Evolutionary conservation across 2,888 invertebrate species (phyloP).

Genomic region (Meiosimyza platycephala): DNA sequence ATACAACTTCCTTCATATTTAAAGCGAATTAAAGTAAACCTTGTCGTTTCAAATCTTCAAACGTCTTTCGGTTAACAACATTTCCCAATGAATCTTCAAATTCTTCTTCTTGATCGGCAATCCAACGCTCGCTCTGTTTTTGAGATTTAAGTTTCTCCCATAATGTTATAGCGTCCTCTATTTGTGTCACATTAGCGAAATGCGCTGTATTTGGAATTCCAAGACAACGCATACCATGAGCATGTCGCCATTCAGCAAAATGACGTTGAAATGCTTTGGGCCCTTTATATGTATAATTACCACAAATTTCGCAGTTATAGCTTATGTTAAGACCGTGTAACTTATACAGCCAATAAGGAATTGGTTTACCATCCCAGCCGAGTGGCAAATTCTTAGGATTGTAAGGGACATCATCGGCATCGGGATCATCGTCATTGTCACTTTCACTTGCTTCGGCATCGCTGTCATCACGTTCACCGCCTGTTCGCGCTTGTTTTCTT

Average conservation of each 20-base stretch:
- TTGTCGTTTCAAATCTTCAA: slow-evolving; percentile 97
- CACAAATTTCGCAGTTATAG: slow-evolving; percentile 99
- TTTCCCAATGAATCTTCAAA: slow-evolving; percentile 99
- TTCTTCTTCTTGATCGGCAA: slow-evolving; percentile 97
- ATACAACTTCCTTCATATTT: background rate
- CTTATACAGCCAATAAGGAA: slow-evolving; percentile 99
- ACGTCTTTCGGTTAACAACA: slow-evolving; percentile 98
- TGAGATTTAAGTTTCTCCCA: slow-evolving; percentile 98
- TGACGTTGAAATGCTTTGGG: slow-evolving; percentile 99
- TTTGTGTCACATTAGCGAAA: slow-evolving; percentile 99
- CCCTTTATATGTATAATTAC: slow-evolving; percentile 97
- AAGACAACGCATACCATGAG: slow-evolving; percentile 96
- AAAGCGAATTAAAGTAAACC: slow-evolving; percentile 82
- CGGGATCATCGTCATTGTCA: slow-evolving; percentile 82
- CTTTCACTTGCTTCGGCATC: slow-evolving; percentile 87
- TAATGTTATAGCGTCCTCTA: slow-evolving; percentile 95
- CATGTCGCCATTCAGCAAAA: slow-evolving; percentile 93
- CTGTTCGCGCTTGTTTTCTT: slow-evolving; percentile 95
- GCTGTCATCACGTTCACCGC: slow-evolving; percentile 91
- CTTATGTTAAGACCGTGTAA: slow-evolving; percentile 98
- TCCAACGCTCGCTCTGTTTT: slow-evolving; percentile 96
- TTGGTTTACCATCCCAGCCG: slow-evolving; percentile 97
- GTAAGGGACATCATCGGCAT: slow-evolving; percentile 96
- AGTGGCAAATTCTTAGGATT: slow-evolving; percentile 99
- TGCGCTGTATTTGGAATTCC: slow-evolving; percentile 99